phyloP scores from a whole-genome alignment of 2,888 invertebrate genomes.

The Rapana venosa region DNA sequence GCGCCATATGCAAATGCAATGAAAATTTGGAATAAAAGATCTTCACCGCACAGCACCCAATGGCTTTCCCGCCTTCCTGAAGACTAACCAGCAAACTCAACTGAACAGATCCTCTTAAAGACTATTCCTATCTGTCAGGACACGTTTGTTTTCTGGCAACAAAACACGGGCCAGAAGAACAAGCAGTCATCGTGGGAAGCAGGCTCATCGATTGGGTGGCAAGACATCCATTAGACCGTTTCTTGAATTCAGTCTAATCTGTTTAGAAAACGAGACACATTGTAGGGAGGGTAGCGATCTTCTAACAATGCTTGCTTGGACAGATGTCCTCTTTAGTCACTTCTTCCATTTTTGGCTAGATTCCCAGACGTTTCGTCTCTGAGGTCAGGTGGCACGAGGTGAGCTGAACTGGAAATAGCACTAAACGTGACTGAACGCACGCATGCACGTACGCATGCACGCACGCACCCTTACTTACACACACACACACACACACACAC shows the following conservation, averaged over 20 bases:
- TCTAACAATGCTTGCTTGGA: not conserved
- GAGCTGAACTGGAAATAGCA: not conserved
- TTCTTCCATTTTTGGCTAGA: not conserved
- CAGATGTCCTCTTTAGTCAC: not conserved
- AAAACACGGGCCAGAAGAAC: not conserved
- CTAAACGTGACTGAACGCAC: not conserved
- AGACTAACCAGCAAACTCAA: not conserved
- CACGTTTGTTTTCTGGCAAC: not conserved
- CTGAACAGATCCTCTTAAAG: no score
- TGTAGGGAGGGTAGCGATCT: not conserved
- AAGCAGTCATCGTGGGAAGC: constrained; percentile 6
- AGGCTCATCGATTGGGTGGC: constrained; percentile 11
- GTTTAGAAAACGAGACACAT: not conserved
- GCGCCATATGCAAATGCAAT: no score
- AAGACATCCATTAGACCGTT: not conserved
- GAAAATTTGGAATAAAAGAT: no score
- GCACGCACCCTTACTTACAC: not conserved
- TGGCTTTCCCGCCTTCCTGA: not conserved
- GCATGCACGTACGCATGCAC: not conserved
- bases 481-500: not conserved
- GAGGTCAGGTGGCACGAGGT: not conserved
- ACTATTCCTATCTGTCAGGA: not conserved
- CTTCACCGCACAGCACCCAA: not conserved
- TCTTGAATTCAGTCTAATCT: constrained; percentile 19
- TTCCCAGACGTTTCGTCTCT: not conserved